Conservation (phyloP, 2,797 vertebrate genomes). For the Valencia hispanica region DNA sequence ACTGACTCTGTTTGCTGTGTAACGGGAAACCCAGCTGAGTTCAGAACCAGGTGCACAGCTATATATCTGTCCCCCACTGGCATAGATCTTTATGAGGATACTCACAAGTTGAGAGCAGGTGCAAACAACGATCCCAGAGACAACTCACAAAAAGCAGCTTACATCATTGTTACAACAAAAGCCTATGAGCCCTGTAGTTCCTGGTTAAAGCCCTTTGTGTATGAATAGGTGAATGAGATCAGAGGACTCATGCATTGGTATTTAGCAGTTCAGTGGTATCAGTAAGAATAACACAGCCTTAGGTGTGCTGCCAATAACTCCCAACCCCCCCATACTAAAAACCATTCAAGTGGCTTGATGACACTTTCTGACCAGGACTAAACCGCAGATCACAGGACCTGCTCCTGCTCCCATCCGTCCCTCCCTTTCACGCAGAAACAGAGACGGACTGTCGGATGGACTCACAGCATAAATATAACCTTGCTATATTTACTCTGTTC, state of each 20-base stretch:
- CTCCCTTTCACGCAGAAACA: conserved; percentile 58
- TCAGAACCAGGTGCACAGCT: conserved; percentile 60
- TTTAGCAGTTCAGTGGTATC: conserved; percentile 41
- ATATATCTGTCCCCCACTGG: conserved; percentile 44
- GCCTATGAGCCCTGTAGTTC: conserved; percentile 15
- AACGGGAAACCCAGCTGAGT: conserved; percentile 58
- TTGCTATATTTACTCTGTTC: conserved; percentile 73
- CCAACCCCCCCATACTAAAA: background rate
- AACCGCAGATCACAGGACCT: conserved; percentile 61
- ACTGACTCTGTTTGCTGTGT: conserved; percentile 45
- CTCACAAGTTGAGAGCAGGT: conserved; percentile 64
- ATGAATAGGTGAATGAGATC: conserved; percentile 43
- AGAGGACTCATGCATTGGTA: conserved; percentile 32
- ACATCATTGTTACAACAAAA: conserved; percentile 15
- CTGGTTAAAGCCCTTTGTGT: conserved; percentile 18
- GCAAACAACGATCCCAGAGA: conserved; percentile 25
- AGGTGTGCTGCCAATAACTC: conserved; percentile 32
- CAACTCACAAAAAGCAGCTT: conserved; percentile 35
- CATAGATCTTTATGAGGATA: conserved; percentile 54
- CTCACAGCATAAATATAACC: conserved; percentile 76
- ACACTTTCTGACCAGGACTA: conserved; percentile 45
- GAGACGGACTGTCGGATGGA: conserved; percentile 65
- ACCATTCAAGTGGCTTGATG: conserved; percentile 44
- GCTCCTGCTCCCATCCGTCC: conserved; percentile 50
- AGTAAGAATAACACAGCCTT: conserved; percentile 21